Evolutionary conservation across 2,888 invertebrate genomes (phyloP).

Genomic region (Phortica okadai): DNA sequence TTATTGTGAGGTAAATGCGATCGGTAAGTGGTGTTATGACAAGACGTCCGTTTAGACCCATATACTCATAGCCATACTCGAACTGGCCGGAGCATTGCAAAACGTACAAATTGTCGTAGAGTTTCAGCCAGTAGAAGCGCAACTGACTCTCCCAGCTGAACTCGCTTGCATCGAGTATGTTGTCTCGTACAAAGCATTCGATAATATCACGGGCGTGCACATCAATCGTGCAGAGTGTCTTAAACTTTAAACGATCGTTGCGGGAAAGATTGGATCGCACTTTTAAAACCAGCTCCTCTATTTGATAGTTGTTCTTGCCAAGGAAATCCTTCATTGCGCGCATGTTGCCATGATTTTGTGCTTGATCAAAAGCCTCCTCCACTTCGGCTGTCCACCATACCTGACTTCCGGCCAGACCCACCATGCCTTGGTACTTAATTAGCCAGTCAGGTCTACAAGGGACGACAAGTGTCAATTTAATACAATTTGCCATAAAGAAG

Average conservation of each 20-base stretch:
- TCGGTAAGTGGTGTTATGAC: conserved; percentile 96
- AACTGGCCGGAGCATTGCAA: conserved; percentile 90
- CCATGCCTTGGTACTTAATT: conserved; percentile 92
- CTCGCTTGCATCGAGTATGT: conserved; percentile 88
- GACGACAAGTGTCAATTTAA: conserved; percentile 69
- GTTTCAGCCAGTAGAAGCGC: conserved; percentile 92
- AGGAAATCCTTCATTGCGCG: conserved; percentile 94
- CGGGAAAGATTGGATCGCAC: conserved; percentile 82
- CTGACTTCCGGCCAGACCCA: conserved; percentile 89
- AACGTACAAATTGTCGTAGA: conserved; percentile 87
- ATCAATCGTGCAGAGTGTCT: conserved; percentile 92
- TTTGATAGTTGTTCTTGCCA: conserved; percentile 84
- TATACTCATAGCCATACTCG: conserved; percentile 96
- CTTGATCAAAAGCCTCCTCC: conserved; percentile 88
- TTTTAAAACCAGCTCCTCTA: conserved; percentile 89
- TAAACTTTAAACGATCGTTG: conserved; percentile 92
- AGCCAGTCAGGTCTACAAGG: conserved; percentile 88
- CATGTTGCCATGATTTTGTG: conserved; percentile 83
- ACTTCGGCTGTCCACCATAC: conserved; percentile 98
- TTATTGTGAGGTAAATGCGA: conserved; percentile 93
- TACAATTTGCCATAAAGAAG: conserved; percentile 66
- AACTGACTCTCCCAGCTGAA: conserved; percentile 97
- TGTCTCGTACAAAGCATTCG: conserved; percentile 87
- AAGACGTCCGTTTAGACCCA: conserved; percentile 93
- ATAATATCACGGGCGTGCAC: conserved; percentile 95